phyloP scores from a whole-genome alignment of 2,888 invertebrate species.

The Oxyteleia sp. region DNA sequence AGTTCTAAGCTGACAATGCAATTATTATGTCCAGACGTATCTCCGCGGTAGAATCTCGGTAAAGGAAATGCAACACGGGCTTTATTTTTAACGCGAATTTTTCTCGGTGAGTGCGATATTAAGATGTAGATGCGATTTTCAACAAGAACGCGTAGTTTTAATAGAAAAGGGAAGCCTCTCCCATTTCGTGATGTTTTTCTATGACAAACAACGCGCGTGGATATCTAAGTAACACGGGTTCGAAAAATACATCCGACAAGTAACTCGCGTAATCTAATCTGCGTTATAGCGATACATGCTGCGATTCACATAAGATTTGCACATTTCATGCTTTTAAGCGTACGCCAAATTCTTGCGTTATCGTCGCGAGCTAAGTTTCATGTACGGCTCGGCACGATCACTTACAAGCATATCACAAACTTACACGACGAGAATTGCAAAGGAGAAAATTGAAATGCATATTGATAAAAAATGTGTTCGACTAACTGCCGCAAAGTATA shows the following conservation, averaged over 20 bases:
- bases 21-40: conserved; percentile 56
- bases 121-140: conserved; percentile 21
- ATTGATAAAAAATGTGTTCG: conserved; percentile 56
- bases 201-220: conserved; percentile 34
- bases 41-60: conserved; percentile 15
- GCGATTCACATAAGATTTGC: conserved; percentile 55
- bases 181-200: conserved; percentile 31
- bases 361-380: conserved; percentile 62
- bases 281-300: conserved; percentile 50
- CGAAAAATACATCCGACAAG: conserved; percentile 55
- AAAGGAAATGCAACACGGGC: conserved; percentile 38
- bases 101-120: conserved; percentile 23
- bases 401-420: conserved; percentile 52
- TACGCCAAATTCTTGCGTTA: conserved; percentile 68
- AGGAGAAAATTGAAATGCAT: conserved; percentile 58
- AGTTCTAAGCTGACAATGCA: conserved; percentile 46
- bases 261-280: conserved; percentile 61
- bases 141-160: not conserved
- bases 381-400: conserved; percentile 46
- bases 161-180: conserved; percentile 36
- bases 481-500: conserved; percentile 54
- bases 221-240: conserved; percentile 26
- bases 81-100: conserved; percentile 27
- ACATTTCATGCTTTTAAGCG: conserved; percentile 60
- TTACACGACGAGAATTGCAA: conserved; percentile 54